These are phyloP conservation scores for Pangasius macronema DNA, from an alignment of 2,797 vertebrate species.

Conservation along the genomic window DNA sequence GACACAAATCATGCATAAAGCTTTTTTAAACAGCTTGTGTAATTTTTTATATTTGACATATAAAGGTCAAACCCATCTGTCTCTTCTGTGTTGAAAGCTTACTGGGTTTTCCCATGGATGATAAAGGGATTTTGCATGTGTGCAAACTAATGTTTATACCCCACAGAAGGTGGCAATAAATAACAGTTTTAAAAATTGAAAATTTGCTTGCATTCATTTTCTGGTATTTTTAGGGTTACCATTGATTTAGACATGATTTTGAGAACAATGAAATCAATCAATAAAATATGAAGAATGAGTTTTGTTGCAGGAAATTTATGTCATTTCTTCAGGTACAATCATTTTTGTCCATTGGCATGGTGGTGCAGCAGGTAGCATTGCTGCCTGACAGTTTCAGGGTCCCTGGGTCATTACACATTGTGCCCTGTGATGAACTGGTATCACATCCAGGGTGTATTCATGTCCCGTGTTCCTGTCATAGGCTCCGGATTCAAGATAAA, in stretches of 20 bases:
- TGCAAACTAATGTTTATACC: not conserved
- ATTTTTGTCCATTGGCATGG: not conserved
- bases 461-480: not conserved
- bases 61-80: not conserved
- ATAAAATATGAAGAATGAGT: not conserved
- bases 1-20: not conserved
- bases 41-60: not conserved
- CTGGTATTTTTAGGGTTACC: not conserved
- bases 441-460: slow-evolving; percentile 6
- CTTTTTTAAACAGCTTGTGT: not conserved
- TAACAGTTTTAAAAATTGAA: not conserved
- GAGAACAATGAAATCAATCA: not conserved
- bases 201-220: not conserved
- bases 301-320: not conserved
- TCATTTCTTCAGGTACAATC: not conserved
- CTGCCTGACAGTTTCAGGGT: not conserved
- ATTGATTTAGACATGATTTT: not conserved
- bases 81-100: not conserved
- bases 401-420: not conserved
- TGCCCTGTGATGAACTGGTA: not conserved
- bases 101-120: not conserved
- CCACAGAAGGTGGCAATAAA: not conserved
- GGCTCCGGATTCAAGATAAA: not conserved
- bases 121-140: not conserved
- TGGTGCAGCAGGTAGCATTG: not conserved